Percentiles rank a stretch among this genome's conserved stretches.
phyloP scores from a whole-genome alignment of 2,888 invertebrate species.

The Nymphalis polychloros region DNA sequence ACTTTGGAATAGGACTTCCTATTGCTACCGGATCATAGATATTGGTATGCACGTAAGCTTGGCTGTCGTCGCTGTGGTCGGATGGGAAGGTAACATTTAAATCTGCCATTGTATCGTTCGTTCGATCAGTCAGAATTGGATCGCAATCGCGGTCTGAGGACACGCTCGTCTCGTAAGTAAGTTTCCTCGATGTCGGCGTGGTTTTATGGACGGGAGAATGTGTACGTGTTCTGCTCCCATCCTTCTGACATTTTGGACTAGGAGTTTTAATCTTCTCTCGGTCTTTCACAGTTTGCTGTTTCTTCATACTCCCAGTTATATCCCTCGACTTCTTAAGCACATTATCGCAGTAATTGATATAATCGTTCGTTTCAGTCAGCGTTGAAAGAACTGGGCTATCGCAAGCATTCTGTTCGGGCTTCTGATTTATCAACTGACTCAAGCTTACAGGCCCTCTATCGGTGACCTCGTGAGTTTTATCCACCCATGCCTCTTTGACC shows the following conservation, averaged over 20 bases:
- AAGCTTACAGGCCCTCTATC: conserved; percentile 70
- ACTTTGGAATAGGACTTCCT: conserved; percentile 35
- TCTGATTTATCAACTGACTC: conserved; percentile 68
- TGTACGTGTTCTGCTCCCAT: conserved; percentile 53
- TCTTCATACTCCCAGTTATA: conserved; percentile 62
- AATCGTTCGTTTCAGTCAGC: conserved; percentile 63
- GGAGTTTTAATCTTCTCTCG: conserved; percentile 34
- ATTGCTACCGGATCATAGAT: conserved; percentile 43
- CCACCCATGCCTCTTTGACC: conserved; percentile 67
- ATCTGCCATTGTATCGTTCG: conserved; percentile 77
- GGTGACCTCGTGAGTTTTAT: conserved; percentile 47
- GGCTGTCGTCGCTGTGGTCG: conserved; percentile 60
- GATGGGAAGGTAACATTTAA: conserved; percentile 74
- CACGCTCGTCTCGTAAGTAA: conserved; percentile 64
- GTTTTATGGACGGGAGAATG: conserved; percentile 54
- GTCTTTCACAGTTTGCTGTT: conserved; percentile 38
- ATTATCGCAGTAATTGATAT: conserved; percentile 62
- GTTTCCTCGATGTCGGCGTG: conserved; percentile 51
- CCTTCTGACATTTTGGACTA: conserved; percentile 42
- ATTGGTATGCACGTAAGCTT: conserved; percentile 40
- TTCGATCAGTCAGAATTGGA: conserved; percentile 68
- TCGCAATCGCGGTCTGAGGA: conserved; percentile 66
- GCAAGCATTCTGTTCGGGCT: conserved; percentile 44
- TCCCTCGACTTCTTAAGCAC: conserved; percentile 66
- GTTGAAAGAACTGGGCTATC: conserved; percentile 56